phyloP scores from a whole-genome alignment of 2,797 vertebrate genomes.

The Acipenser transmontanus region DNA sequence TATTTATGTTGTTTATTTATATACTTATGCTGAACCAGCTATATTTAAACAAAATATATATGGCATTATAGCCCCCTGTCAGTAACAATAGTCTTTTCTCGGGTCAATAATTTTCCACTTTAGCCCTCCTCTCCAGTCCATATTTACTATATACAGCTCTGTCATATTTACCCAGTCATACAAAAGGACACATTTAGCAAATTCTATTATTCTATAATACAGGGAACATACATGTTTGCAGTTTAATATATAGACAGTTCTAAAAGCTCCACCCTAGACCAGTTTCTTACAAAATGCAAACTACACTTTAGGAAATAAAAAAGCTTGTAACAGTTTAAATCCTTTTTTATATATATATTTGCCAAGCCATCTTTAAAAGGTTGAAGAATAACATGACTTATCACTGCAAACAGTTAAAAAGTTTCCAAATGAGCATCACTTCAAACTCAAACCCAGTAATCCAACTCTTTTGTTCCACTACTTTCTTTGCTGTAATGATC shows the following conservation, averaged over 20 bases:
- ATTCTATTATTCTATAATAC: background rate
- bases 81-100: too few relatives aligned
- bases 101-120: too few relatives aligned
- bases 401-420: background rate
- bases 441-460: conserved; percentile 43
- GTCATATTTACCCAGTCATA: background rate
- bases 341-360: background rate
- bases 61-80: too few relatives aligned
- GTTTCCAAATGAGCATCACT: conserved; percentile 8
- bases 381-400: background rate
- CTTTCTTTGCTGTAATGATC: conserved; percentile 46
- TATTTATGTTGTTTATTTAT: too few relatives aligned
- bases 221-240: background rate
- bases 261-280: background rate
- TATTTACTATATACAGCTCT: too few relatives aligned
- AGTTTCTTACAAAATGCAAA: background rate
- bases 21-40: too few relatives aligned
- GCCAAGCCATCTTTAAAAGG: background rate
- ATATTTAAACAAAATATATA: too few relatives aligned
- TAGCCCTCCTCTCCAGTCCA: too few relatives aligned
- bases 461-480: conserved; percentile 55
- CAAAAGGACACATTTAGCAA: background rate
- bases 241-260: background rate
- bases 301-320: background rate
- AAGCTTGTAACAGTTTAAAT: background rate